Percentiles rank a stretch among this genome's conserved stretches.
Evolutionary conservation across 2,888 invertebrate species (phyloP).

Genomic region (Drosophila longiperda): DNA sequence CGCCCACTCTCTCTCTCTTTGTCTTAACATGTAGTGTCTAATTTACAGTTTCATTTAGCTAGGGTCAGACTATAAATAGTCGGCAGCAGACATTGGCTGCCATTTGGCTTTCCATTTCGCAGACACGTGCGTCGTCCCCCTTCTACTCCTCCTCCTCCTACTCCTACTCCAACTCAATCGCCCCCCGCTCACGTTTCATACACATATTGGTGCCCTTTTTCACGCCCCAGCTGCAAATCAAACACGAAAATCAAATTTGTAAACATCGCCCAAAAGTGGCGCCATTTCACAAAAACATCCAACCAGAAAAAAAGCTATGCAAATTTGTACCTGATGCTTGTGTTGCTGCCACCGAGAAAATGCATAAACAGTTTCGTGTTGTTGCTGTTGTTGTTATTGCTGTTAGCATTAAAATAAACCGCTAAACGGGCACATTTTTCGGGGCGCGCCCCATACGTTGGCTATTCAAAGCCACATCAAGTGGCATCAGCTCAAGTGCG

Average conservation of each 20-base stretch:
- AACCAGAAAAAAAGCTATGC: slow-evolving; percentile 38
- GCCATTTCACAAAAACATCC: slow-evolving; percentile 56
- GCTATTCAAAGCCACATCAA: slow-evolving; percentile 23
- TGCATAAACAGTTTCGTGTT: slow-evolving; percentile 42
- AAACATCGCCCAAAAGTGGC: slow-evolving; percentile 72
- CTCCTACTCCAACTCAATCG: neutral
- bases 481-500: slow-evolving; percentile 54
- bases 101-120: slow-evolving; percentile 78
- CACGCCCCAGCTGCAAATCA: slow-evolving; percentile 66
- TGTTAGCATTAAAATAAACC: slow-evolving; percentile 82
- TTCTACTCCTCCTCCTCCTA: neutral
- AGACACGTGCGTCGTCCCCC: slow-evolving; percentile 61
- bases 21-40: slow-evolving; percentile 55
- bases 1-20: neutral
- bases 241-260: slow-evolving; percentile 82
- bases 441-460: slow-evolving; percentile 64
- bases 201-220: slow-evolving; percentile 15
- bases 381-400: slow-evolving; percentile 59
- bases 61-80: slow-evolving; percentile 81
- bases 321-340: slow-evolving; percentile 54
- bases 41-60: slow-evolving; percentile 80
- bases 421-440: slow-evolving; percentile 80
- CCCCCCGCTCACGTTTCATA: neutral
- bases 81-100: slow-evolving; percentile 77
- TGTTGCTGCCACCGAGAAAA: slow-evolving; percentile 30